These are phyloP conservation scores for Trachythela sp. DNA, from an alignment of 64 coral and sea anemone species.

Conservation along the genomic window DNA sequence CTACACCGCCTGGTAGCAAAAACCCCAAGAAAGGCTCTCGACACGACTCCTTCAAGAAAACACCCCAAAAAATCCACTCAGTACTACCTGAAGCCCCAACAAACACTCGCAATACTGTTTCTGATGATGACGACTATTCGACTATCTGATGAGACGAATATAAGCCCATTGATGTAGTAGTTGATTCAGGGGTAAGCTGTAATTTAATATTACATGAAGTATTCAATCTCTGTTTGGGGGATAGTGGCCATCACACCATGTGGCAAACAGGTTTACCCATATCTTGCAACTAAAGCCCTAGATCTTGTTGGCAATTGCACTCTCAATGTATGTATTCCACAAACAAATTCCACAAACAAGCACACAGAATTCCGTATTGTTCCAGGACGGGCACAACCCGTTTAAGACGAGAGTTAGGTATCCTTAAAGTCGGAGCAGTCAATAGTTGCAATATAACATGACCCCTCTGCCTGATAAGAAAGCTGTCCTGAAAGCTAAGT, in stretches of 20 bases:
- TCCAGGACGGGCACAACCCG: conserved; percentile 17
- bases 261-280: conserved; percentile 21
- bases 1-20: neutral
- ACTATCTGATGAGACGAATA: neutral
- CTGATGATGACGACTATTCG: neutral
- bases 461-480: conserved; percentile 10
- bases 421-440: conserved; percentile 31
- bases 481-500: conserved; percentile 36
- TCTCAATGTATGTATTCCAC: conserved; percentile 25
- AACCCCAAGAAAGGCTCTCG: neutral
- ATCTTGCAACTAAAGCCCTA: neutral
- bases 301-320: conserved; percentile 15
- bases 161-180: conserved; percentile 45
- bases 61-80: neutral
- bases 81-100: neutral
- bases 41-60: no score
- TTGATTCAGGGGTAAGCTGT: conserved; percentile 54
- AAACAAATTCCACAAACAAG: neutral
- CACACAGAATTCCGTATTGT: conserved; percentile 27
- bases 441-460: neutral
- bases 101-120: neutral
- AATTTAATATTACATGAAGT: conserved; percentile 35
- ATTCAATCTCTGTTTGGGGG: conserved; percentile 49
- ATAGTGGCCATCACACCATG: neutral
- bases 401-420: neutral